phyloP scores from a whole-genome alignment of 2,888 invertebrate species.

The Drosophila multiciliata region DNA sequence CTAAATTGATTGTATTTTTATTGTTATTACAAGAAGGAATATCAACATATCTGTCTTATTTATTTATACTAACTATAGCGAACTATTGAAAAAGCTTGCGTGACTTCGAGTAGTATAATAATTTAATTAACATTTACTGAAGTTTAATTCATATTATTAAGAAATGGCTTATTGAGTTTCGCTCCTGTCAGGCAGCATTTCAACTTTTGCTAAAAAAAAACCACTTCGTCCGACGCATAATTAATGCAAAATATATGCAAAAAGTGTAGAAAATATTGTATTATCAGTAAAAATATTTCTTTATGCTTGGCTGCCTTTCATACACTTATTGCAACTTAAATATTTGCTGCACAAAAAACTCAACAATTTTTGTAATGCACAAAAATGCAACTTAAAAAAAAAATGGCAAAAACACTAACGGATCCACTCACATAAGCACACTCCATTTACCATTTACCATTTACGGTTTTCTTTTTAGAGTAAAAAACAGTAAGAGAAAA shows the following conservation, averaged over 20 bases:
- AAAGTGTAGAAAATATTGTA: not conserved
- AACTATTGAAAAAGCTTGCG: not conserved
- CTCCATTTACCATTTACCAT: slow-evolving; percentile 25
- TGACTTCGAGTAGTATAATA: not conserved
- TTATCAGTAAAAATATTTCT: slow-evolving; percentile 44
- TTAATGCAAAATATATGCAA: slow-evolving; percentile 13
- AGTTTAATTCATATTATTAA: not conserved
- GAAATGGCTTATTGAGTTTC: not conserved
- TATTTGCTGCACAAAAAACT: slow-evolving; percentile 47
- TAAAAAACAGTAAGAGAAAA: slow-evolving; percentile 4
- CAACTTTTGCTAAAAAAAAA: not conserved
- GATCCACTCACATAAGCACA: slow-evolving; percentile 37
- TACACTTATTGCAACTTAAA: slow-evolving; percentile 52
- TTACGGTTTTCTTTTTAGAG: slow-evolving; percentile 47
- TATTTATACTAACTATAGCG: too few species aligned
- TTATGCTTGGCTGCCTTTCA: slow-evolving; percentile 39
- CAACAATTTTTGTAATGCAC: slow-evolving; percentile 58
- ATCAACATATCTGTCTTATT: not conserved
- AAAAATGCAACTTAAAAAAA: slow-evolving; percentile 28
- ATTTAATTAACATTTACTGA: not conserved
- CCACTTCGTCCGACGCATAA: slow-evolving; percentile 2
- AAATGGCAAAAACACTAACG: slow-evolving; percentile 41
- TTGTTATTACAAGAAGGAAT: not conserved
- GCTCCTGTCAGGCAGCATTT: not conserved
- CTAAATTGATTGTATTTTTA: slow-evolving; percentile 6